Conservation (phyloP, 2,888 invertebrate species). For the Hymenopus coronatus region DNA sequence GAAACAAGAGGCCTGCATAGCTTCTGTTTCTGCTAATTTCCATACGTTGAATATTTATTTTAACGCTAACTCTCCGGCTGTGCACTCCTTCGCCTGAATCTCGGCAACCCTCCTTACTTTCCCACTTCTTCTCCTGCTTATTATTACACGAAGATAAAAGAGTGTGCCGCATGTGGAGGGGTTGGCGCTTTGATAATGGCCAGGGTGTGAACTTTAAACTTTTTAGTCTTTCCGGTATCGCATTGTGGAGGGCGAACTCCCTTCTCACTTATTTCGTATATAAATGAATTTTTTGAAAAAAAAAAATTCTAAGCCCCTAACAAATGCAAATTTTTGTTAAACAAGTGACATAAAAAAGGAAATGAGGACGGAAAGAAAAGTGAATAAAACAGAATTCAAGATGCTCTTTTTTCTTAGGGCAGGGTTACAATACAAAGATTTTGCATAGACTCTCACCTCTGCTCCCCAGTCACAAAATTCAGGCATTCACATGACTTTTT, state of each 20-base stretch:
- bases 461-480: too few relatives aligned
- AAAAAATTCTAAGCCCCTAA: neutral
- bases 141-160: conserved; percentile 8
- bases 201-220: conserved; percentile 22
- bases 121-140: neutral
- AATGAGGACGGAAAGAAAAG: neutral
- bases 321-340: neutral
- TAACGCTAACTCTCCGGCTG: too few relatives aligned
- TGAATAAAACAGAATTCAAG: neutral
- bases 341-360: neutral
- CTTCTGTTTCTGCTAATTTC: conserved; percentile 20
- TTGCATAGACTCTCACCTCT: neutral
- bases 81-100: neutral
- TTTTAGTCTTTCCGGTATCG: conserved; percentile 17
- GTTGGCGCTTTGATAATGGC: conserved; percentile 13
- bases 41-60: conserved; percentile 31
- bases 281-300: neutral
- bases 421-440: neutral
- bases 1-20: neutral
- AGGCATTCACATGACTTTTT: too few relatives aligned
- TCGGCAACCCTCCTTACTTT: neutral
- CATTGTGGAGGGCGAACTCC: neutral
- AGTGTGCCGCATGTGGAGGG: neutral
- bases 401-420: neutral
- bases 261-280: neutral